Conservation (phyloP, 2,888 invertebrate species). For the Eumerus sabulonum region DNA sequence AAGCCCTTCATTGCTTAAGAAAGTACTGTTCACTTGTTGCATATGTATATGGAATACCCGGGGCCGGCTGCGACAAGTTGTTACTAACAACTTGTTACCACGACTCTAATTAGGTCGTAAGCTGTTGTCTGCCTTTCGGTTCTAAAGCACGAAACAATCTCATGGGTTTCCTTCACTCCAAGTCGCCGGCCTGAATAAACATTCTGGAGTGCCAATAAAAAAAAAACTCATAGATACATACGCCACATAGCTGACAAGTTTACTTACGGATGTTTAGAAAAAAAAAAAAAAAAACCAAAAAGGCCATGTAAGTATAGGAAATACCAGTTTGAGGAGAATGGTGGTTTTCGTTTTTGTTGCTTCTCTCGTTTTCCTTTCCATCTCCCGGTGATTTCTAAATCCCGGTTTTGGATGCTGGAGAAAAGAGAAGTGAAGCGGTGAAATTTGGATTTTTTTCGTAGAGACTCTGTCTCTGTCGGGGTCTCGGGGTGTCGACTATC, state of each 20-base stretch:
- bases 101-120: conserved; percentile 13
- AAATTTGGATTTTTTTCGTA: conserved; percentile 20
- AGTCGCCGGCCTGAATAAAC: conserved; percentile 8
- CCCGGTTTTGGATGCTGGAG: conserved; percentile 55
- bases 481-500: conserved; percentile 4
- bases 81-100: background rate
- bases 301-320: conserved; percentile 35
- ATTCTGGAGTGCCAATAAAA: conserved; percentile 15
- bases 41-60: too few relatives aligned
- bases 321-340: conserved; percentile 38
- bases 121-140: background rate
- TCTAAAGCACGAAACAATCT: background rate
- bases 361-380: conserved; percentile 3
- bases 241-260: conserved; percentile 29
- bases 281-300: conserved; percentile 1
- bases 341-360: conserved; percentile 7
- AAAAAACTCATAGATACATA: background rate
- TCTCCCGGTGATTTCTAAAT: conserved; percentile 51
- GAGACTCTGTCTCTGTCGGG: too few relatives aligned
- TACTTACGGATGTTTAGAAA: conserved; percentile 6
- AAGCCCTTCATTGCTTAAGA: too few relatives aligned
- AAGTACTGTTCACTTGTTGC: background rate
- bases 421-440: conserved; percentile 20
- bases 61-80: too few relatives aligned
- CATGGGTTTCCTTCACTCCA: background rate